Percentiles rank a stretch among this genome's conserved stretches.
These are phyloP conservation scores for Stenchaetothrips biformis DNA, from an alignment of 2,888 invertebrate genomes.

Conservation along the genomic window DNA sequence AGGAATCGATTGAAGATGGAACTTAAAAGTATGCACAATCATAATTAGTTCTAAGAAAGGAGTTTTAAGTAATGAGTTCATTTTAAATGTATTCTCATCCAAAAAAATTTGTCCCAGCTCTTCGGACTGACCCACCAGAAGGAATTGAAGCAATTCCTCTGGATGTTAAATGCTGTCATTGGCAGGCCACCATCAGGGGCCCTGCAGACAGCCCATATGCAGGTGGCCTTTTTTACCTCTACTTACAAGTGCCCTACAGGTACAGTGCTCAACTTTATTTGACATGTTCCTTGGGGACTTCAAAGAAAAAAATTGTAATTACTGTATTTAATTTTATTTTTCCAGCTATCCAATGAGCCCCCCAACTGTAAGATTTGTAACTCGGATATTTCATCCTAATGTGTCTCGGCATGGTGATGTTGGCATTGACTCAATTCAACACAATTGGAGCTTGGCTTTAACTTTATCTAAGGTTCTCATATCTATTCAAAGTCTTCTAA, in stretches of 20 bases:
- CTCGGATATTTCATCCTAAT: slow-evolving; percentile 91
- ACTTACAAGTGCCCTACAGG: slow-evolving; percentile 81
- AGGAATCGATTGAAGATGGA: slow-evolving; percentile 74
- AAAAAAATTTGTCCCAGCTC: slow-evolving; percentile 42
- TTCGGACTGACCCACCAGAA: slow-evolving; percentile 74
- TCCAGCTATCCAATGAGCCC: slow-evolving; percentile 81
- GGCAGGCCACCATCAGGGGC: slow-evolving; percentile 90
- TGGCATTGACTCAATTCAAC: slow-evolving; percentile 89
- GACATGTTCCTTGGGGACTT: neutral
- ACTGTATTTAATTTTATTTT: slow-evolving; percentile 24
- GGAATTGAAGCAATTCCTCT: slow-evolving; percentile 78
- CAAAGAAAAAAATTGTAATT: neutral
- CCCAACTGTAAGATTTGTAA: slow-evolving; percentile 85
- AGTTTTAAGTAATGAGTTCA: neutral
- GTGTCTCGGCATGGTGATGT: slow-evolving; percentile 93
- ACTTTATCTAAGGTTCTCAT: slow-evolving; percentile 85
- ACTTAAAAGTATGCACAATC: slow-evolving; percentile 48
- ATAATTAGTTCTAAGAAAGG: neutral
- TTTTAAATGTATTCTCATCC: neutral
- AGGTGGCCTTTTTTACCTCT: slow-evolving; percentile 86
- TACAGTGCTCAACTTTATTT: slow-evolving; percentile 41
- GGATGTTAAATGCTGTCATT: slow-evolving; percentile 77
- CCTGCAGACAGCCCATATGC: slow-evolving; percentile 91
- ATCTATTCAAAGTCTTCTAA: slow-evolving; percentile 80
- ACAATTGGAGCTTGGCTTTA: slow-evolving; percentile 93